Percentiles rank a stretch among this genome's conserved stretches.
phyloP scores from a whole-genome alignment of 2,888 invertebrate species.

The Watsonalla cultraria region DNA sequence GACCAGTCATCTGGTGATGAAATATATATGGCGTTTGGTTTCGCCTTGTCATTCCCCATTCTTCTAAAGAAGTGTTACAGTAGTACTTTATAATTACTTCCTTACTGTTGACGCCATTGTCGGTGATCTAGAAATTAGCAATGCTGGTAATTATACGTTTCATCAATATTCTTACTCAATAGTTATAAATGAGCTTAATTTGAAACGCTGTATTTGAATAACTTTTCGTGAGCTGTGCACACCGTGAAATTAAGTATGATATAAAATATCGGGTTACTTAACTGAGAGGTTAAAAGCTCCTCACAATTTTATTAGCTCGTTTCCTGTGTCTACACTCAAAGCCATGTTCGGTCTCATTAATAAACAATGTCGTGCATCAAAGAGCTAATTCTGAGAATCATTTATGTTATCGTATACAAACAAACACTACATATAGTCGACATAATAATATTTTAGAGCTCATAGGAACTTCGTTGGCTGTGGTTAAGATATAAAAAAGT shows the following conservation, averaged over 20 bases:
- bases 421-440: slow-evolving; percentile 5
- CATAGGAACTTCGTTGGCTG: slow-evolving; percentile 13
- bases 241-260: background rate
- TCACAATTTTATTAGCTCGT: slow-evolving; percentile 43
- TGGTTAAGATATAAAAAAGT: slow-evolving; percentile 9
- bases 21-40: slow-evolving; percentile 42
- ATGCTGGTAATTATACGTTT: slow-evolving; percentile 1
- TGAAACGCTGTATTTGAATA: background rate
- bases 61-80: slow-evolving; percentile 33
- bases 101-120: slow-evolving; percentile 26
- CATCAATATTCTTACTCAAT: slow-evolving; percentile 6
- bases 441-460: slow-evolving; percentile 12
- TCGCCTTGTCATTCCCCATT: slow-evolving; percentile 36
- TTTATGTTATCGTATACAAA: slow-evolving; percentile 22
- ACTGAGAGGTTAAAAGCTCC: slow-evolving; percentile 30
- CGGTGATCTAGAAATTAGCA: slow-evolving; percentile 11
- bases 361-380: slow-evolving; percentile 61
- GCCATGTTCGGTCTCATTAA: slow-evolving; percentile 41
- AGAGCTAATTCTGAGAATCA: slow-evolving; percentile 43
- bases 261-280: slow-evolving; percentile 23
- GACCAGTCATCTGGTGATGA: slow-evolving; percentile 42
- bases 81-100: slow-evolving; percentile 39
- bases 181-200: background rate
- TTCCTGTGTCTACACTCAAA: slow-evolving; percentile 48
- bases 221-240: background rate